Base-by-base conservation (phyloP, 2,888 invertebrate species). In the Campoletis raptor region DNA sequence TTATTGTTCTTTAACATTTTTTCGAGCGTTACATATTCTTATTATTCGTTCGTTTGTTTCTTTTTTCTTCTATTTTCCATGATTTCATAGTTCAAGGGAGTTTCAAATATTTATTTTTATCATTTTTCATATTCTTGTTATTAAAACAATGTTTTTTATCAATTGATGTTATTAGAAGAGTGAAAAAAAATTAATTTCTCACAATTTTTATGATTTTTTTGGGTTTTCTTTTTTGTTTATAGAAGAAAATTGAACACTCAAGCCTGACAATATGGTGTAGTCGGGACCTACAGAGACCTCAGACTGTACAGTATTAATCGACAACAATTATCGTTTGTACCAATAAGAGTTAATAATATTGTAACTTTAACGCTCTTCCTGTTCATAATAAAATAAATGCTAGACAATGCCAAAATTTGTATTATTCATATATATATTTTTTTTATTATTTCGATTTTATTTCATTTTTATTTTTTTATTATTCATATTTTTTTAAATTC, bases 291-390 rank as follows among this genome's bases (percentile, higher is more conserved):
- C 91, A 92, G 91, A 93, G 93, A 94, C 92, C 93, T 94, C 94
- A 94, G 92, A 93, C 92, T 94, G 94, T 94, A 94, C 94, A 94
- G 94, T 94, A 94, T 94, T 94, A 94, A 93, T 85, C 93, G 91
- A 93, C 93, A 91, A 93, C 91, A 93, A 93, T 94, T 92, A 93
- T 94, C 92, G 91, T 94, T 94, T 94, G 91, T 94, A 94, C 92
- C 91, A 92, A 93, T 90, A 93, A 91, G 91, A 93, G 61, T 30
- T 15, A 61, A 61, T 61, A 92, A 92, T 93, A 94, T 93, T 92
- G 91, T 93, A 93, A 93, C 92, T 92, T 93, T 91, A 89, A 93
- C 91, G 91, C 92, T 90, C 91, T 91, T 92, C 91, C 92, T 92
- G 91, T 94, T 93, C 91, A 92, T 94, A 94, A 93, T 93, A 94